These are phyloP conservation scores for Metellina segmentata DNA, from an alignment of 2,888 invertebrate genomes.

Conservation along the genomic window DNA sequence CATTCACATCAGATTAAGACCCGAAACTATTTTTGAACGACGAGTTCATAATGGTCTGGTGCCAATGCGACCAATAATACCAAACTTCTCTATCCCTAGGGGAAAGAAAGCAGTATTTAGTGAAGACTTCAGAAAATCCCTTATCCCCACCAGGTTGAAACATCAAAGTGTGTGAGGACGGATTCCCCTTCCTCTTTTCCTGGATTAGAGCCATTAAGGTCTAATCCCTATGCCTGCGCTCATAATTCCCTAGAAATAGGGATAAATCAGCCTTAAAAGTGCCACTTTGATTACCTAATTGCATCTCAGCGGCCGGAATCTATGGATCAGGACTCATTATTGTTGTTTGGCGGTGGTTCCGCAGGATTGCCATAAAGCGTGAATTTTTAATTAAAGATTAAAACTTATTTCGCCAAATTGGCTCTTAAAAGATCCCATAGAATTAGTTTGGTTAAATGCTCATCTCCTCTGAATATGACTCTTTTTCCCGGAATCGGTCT, in stretches of 20 bases:
- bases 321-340: slow-evolving; percentile 56
- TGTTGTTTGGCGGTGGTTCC: slow-evolving; percentile 22
- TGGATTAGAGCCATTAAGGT: slow-evolving; percentile 63
- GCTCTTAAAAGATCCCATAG: slow-evolving; percentile 30
- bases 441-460: slow-evolving; percentile 22
- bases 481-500: too few relatives aligned
- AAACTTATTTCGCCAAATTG: slow-evolving; percentile 55
- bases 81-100: too few relatives aligned
- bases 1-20: too few relatives aligned
- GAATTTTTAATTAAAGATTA: slow-evolving; percentile 73
- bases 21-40: too few relatives aligned
- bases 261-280: slow-evolving; percentile 62
- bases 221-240: slow-evolving; percentile 45
- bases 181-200: too few relatives aligned
- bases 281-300: slow-evolving; percentile 58
- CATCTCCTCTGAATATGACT: not conserved
- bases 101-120: too few relatives aligned
- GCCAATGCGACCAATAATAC: too few relatives aligned
- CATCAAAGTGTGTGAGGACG: too few relatives aligned
- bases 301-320: slow-evolving; percentile 1
- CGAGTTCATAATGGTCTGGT: too few relatives aligned
- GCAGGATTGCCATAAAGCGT: slow-evolving; percentile 33
- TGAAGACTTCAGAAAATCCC: too few relatives aligned
- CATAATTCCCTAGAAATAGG: slow-evolving; percentile 49
- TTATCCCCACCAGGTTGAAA: too few relatives aligned